phyloP scores from a whole-genome alignment of 1,140 invertebrate genomes.

The Papilio machaon region DNA sequence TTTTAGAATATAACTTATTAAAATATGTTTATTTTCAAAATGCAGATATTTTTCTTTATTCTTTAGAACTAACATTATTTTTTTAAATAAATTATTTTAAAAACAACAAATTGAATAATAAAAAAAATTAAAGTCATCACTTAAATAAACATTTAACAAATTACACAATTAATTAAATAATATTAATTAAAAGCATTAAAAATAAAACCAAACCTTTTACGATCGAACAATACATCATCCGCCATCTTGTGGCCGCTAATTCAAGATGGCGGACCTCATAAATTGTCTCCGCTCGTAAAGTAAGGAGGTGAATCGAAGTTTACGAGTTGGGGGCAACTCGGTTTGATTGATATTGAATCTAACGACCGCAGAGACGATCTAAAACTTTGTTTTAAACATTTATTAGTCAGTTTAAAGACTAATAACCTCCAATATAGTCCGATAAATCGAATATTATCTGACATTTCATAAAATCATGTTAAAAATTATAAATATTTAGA shows the following conservation, averaged over 20 bases:
- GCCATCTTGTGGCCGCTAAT: constrained; percentile 35
- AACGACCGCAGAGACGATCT: constrained; percentile 23
- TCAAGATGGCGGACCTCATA: constrained; percentile 41
- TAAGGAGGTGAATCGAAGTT: constrained; percentile 46
- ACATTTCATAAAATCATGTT: no score
- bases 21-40: no score
- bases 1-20: no score
- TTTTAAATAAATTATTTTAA: neutral
- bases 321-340: constrained; percentile 47
- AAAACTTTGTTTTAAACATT: constrained; percentile 29
- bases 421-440: no score
- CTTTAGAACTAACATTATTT: neutral
- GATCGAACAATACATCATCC: constrained; percentile 7
- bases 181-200: constrained; percentile 10
- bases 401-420: neutral
- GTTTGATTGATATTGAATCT: constrained; percentile 51
- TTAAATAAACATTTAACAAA: neutral
- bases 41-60: no score
- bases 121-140: neutral
- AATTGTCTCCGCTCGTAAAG: constrained; percentile 54
- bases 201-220: neutral
- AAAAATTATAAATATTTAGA: no score
- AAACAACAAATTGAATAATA: neutral
- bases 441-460: no score
- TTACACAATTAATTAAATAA: neutral